phyloP scores from a whole-genome alignment of 2,888 invertebrate genomes.

The Agrotis exclamationis region DNA sequence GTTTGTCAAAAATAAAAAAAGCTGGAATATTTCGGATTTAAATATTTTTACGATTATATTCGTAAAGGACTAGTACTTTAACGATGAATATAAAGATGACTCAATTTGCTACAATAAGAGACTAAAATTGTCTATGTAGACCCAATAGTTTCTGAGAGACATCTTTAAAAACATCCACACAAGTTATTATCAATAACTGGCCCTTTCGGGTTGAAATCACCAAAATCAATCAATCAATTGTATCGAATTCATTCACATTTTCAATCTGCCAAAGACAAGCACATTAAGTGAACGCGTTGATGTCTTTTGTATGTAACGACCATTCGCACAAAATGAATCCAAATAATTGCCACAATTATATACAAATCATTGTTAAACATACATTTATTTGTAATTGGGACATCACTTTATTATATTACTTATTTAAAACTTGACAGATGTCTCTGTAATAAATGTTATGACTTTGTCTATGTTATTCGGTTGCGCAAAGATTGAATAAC shows the following conservation, averaged over 20 bases:
- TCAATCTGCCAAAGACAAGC: accelerated
- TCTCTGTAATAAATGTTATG: slow-evolving; percentile 17
- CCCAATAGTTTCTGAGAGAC: too few relatives aligned
- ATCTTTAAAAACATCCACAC: too few relatives aligned
- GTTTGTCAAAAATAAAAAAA: too few relatives aligned
- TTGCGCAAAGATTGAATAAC: slow-evolving; percentile 26
- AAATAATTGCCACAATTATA: slow-evolving; percentile 44
- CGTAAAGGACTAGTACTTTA: too few relatives aligned
- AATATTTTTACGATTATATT: too few relatives aligned
- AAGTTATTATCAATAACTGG: too few relatives aligned
- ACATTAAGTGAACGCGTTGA: slow-evolving; percentile 47
- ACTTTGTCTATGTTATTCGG: slow-evolving; percentile 37
- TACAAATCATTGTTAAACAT: slow-evolving; percentile 23
- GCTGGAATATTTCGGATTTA: too few relatives aligned
- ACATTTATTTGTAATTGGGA: slow-evolving; percentile 46
- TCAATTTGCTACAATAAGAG: too few relatives aligned
- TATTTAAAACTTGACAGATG: slow-evolving; percentile 31
- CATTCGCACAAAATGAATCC: slow-evolving; percentile 8
- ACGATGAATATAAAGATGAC: too few relatives aligned
- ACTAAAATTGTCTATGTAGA: too few relatives aligned
- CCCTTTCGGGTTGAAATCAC: too few relatives aligned
- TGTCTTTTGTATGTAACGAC: slow-evolving; percentile 57
- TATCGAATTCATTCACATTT: background rate
- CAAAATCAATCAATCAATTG: background rate
- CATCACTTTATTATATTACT: slow-evolving; percentile 28